These are phyloP conservation scores for Cantharis rustica DNA, from an alignment of 2,888 invertebrate species.

Conservation along the genomic window DNA sequence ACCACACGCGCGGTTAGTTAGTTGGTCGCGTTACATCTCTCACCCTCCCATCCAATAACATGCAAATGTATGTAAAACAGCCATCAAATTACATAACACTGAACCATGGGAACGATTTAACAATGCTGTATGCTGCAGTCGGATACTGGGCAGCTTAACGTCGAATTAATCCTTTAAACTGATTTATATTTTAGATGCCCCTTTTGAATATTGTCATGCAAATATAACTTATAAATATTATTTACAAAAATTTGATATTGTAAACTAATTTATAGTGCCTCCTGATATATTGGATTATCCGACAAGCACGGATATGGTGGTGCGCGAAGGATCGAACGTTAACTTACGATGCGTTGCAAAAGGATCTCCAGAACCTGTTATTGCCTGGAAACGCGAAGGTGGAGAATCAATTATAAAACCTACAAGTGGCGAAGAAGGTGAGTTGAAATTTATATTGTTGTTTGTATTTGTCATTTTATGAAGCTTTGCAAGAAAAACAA, in stretches of 20 bases:
- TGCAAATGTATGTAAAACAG: slow-evolving; percentile 55
- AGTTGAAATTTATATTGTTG: slow-evolving; percentile 21
- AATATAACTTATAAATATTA: slow-evolving; percentile 23
- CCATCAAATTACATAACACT: slow-evolving; percentile 53
- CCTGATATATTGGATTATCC: slow-evolving; percentile 82
- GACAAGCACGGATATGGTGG: slow-evolving; percentile 83
- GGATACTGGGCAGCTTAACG: slow-evolving; percentile 35
- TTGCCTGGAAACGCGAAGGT: slow-evolving; percentile 86
- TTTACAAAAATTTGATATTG: slow-evolving; percentile 24
- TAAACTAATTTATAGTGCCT: slow-evolving; percentile 62
- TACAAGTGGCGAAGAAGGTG: slow-evolving; percentile 72
- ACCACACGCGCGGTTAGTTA: slow-evolving; percentile 41
- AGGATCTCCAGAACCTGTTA: slow-evolving; percentile 84
- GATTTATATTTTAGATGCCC: slow-evolving; percentile 39
- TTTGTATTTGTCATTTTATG: background rate
- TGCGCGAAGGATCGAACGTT: slow-evolving; percentile 83
- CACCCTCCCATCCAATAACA: slow-evolving; percentile 49
- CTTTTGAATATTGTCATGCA: slow-evolving; percentile 31
- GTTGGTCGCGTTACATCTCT: slow-evolving; percentile 38
- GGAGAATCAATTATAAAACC: slow-evolving; percentile 70
- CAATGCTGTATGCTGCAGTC: slow-evolving; percentile 37
- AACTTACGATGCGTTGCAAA: slow-evolving; percentile 86
- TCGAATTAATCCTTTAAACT: slow-evolving; percentile 41
- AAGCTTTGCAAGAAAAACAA: background rate
- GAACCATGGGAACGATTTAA: slow-evolving; percentile 45